phyloP scores from a whole-genome alignment of 64 coral and sea anemone genomes.

The Platygyra sinensis region DNA sequence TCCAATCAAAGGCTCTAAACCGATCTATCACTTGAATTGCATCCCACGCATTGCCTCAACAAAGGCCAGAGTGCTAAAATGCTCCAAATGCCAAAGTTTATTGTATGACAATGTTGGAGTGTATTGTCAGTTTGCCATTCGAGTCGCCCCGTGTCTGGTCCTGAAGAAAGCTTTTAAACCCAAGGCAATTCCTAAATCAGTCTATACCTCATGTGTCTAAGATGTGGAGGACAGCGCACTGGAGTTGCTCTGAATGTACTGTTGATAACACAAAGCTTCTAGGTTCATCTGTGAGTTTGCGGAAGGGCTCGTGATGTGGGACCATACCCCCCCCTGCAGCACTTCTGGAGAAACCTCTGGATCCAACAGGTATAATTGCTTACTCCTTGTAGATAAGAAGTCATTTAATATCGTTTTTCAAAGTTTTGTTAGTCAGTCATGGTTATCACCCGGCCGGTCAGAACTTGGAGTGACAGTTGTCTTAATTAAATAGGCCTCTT shows the following conservation, averaged over 20 bases:
- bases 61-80: slow-evolving; percentile 82
- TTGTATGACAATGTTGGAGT: slow-evolving; percentile 80
- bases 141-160: no score
- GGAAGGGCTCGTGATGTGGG: slow-evolving; percentile 3
- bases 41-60: slow-evolving; percentile 61
- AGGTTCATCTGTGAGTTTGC: slow-evolving; percentile 61
- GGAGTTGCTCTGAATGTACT: slow-evolving; percentile 81
- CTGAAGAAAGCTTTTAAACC: slow-evolving; percentile 88
- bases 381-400: no score
- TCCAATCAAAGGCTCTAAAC: slow-evolving; percentile 39
- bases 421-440: no score
- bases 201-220: slow-evolving; percentile 57
- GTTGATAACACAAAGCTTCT: slow-evolving; percentile 57
- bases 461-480: no score
- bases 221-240: slow-evolving; percentile 2
- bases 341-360: slow-evolving; percentile 3
- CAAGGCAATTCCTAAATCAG: slow-evolving; percentile 86
- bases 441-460: no score
- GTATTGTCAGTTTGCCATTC: slow-evolving; percentile 76
- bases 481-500: no score
- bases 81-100: slow-evolving; percentile 87
- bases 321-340: neutral
- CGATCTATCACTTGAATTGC: slow-evolving; percentile 57
- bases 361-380: neutral
- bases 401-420: no score